These are phyloP conservation scores for Holothuria scabra DNA, from an alignment of 53 echinoderm and acorn worm species.

Conservation along the genomic window DNA sequence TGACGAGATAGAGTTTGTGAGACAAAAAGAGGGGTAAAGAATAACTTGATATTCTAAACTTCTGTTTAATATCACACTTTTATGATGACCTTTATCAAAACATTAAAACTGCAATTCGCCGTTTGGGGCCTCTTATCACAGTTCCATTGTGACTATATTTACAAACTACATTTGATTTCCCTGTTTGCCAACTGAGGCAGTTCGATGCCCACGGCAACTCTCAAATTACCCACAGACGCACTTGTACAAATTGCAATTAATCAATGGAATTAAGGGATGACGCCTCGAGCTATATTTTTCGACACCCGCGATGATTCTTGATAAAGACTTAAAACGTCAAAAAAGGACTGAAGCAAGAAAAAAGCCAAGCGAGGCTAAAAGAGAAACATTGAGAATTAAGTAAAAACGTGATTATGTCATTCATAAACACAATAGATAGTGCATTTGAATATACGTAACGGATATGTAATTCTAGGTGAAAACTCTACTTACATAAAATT, in stretches of 20 bases:
- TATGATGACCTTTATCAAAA: conserved; percentile 51
- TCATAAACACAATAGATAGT: too few relatives aligned
- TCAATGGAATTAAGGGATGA: conserved; percentile 44
- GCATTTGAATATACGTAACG: too few relatives aligned
- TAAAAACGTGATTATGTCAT: too few relatives aligned
- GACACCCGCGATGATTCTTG: conserved; percentile 9
- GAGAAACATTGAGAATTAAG: too few relatives aligned
- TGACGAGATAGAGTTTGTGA: conserved; percentile 9
- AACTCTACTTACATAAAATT: too few relatives aligned
- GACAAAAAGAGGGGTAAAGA: not conserved
- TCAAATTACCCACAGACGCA: conserved; percentile 49
- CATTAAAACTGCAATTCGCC: conserved; percentile 39
- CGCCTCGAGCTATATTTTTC: conserved; percentile 36
- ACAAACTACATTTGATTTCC: conserved; percentile 50
- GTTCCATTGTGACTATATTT: conserved; percentile 45
- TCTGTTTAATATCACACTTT: conserved; percentile 31
- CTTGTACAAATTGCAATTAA: conserved; percentile 59
- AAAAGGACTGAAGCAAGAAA: too few relatives aligned
- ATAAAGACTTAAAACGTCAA: conserved; percentile 31
- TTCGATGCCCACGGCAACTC: conserved; percentile 32
- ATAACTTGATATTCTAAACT: conserved; percentile 40
- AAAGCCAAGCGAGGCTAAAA: too few relatives aligned
- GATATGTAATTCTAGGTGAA: too few relatives aligned
- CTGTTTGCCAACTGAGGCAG: conserved; percentile 17
- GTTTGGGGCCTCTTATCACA: conserved; percentile 51